Evolutionary conservation across 2,113 vertebrate genomes (phyloP).

Genomic region (Trematocara variabile): DNA sequence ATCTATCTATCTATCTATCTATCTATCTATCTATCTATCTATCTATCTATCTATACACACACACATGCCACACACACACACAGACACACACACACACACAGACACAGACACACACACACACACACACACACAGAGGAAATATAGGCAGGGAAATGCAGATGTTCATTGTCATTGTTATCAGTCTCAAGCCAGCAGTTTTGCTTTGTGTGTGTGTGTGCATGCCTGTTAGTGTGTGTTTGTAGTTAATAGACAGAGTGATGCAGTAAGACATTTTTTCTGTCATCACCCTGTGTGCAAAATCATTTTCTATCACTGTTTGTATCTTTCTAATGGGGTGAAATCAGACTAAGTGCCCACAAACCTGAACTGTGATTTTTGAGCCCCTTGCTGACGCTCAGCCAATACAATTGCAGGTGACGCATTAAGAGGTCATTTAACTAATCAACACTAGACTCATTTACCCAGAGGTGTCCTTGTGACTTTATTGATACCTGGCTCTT

Average conservation of each 20-base stretch:
- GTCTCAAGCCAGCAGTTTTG: background rate
- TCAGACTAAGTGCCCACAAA: constrained; percentile 10
- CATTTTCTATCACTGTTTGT: background rate
- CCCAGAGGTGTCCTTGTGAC: constrained; percentile 4
- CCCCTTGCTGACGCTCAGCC: background rate
- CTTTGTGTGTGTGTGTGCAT: background rate
- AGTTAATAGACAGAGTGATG: background rate
- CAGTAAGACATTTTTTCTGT: background rate
- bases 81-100: too few relatives aligned
- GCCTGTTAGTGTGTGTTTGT: background rate
- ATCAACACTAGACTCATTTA: constrained; percentile 36
- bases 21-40: too few relatives aligned
- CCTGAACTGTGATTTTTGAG: constrained; percentile 1
- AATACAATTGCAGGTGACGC: constrained; percentile 11
- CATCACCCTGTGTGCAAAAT: background rate
- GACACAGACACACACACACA: background rate
- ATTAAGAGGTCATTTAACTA: constrained; percentile 37
- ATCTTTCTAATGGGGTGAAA: background rate
- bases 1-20: too few relatives aligned
- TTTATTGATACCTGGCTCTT: constrained; percentile 50
- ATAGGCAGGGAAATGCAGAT: background rate
- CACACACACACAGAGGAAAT: background rate
- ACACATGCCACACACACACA: too few relatives aligned
- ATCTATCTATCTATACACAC: background rate
- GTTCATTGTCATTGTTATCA: background rate